Conservation (phyloP, 2,888 invertebrate genomes). For the Unio delphinus region DNA sequence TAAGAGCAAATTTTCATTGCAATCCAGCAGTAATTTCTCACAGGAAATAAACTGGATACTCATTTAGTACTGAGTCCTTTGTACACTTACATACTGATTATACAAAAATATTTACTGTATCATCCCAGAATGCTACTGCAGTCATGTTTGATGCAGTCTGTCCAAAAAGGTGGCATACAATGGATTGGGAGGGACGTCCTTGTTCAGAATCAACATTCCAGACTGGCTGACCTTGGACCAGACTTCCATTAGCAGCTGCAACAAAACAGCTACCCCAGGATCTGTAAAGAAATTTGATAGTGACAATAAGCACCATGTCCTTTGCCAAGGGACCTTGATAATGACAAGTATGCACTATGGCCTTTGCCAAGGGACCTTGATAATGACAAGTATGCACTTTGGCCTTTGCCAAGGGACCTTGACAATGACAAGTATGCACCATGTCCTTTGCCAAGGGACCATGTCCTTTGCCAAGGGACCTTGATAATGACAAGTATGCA, state of each 20-base stretch:
- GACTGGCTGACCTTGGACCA: conserved; percentile 34
- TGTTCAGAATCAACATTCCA: conserved; percentile 17
- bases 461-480: no score
- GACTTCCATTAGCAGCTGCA: conserved; percentile 28
- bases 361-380: no score
- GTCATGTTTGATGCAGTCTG: conserved; percentile 27
- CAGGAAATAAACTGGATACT: neutral
- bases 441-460: no score
- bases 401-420: no score
- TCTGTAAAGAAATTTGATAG: conserved; percentile 7
- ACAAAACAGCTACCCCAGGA: conserved; percentile 32
- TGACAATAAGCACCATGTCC: no score
- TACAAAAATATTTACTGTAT: conserved; percentile 16
- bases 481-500: no score
- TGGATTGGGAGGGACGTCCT: conserved; percentile 5
- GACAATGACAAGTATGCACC: no score
- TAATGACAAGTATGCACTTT: no score
- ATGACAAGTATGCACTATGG: no score
- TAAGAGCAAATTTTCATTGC: no score
- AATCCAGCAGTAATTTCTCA: neutral
- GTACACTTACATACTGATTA: neutral
- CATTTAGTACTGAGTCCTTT: neutral
- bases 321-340: no score
- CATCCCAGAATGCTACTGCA: conserved; percentile 37
- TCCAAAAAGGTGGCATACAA: conserved; percentile 19